Conservation (phyloP, 1,140 invertebrate genomes). For the Lasioglossum baleicum region DNA sequence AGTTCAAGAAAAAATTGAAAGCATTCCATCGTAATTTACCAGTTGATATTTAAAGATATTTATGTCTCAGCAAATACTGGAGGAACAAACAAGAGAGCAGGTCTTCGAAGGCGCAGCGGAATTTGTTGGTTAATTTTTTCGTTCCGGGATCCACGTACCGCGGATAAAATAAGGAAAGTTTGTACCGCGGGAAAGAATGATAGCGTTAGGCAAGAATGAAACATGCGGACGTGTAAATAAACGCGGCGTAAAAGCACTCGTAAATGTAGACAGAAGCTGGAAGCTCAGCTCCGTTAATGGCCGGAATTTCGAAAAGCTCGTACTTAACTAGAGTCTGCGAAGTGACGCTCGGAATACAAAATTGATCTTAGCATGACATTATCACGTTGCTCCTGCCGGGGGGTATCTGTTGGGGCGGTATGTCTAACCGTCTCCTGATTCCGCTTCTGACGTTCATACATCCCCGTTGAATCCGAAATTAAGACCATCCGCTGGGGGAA, state of each 20-base stretch:
- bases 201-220: background rate
- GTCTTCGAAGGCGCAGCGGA: too few species aligned
- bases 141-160: background rate
- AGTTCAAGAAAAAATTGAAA: too few species aligned
- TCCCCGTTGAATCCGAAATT: constrained; percentile 51
- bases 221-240: constrained; percentile 31
- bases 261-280: constrained; percentile 49
- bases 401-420: constrained; percentile 36
- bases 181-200: background rate
- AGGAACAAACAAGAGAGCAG: too few species aligned
- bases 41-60: too few species aligned
- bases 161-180: background rate
- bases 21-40: too few species aligned
- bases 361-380: constrained; percentile 76
- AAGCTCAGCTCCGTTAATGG: constrained; percentile 66
- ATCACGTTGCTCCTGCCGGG: constrained; percentile 51
- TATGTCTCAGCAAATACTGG: too few species aligned
- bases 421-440: constrained; percentile 36
- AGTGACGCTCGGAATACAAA: constrained; percentile 75
- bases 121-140: too few species aligned
- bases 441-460: constrained; percentile 38
- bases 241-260: constrained; percentile 42
- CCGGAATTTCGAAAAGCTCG: constrained; percentile 74
- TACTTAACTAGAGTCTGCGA: constrained; percentile 73
- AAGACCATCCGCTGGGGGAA: constrained; percentile 19